Percentiles rank a stretch among this genome's conserved stretches.
These are phyloP conservation scores for Pseudococcus longispinus DNA, from an alignment of 2,888 invertebrate genomes.

Conservation along the genomic window DNA sequence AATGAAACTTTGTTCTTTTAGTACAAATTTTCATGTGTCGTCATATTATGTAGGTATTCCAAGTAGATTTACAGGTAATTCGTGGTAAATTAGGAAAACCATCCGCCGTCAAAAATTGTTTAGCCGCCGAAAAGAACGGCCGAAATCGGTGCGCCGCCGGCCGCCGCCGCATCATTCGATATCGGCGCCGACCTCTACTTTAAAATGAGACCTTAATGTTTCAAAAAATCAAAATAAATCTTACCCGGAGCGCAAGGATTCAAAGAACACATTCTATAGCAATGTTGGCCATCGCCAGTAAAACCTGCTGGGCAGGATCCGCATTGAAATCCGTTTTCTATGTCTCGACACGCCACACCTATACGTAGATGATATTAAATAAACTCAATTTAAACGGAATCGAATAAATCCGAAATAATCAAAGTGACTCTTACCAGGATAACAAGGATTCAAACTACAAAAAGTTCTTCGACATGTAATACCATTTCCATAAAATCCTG, in stretches of 20 bases:
- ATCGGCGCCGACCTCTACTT: too few species aligned
- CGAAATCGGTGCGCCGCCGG: too few species aligned
- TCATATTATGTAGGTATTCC: too few species aligned
- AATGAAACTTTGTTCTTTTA: too few species aligned
- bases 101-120: too few species aligned
- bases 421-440: slow-evolving; percentile 15
- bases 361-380: slow-evolving; percentile 59
- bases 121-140: too few species aligned
- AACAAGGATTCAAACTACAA: slow-evolving; percentile 43
- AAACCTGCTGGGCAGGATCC: slow-evolving; percentile 79
- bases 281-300: slow-evolving; percentile 77
- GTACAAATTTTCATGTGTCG: too few species aligned
- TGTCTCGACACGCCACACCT: slow-evolving; percentile 74
- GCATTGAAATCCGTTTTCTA: slow-evolving; percentile 67
- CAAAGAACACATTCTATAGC: slow-evolving; percentile 71
- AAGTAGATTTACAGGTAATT: too few species aligned
- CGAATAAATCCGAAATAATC: neutral
- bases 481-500: slow-evolving; percentile 36
- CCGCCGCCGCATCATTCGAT: too few species aligned
- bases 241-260: slow-evolving; percentile 77
- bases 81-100: too few species aligned
- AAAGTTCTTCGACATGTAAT: neutral
- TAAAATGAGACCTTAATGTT: too few species aligned
- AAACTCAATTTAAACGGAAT: neutral
- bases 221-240: neutral